Percentiles rank a stretch among this genome's conserved stretches.
phyloP scores from a whole-genome alignment of 2,888 invertebrate species.

The Andrena dorsata region DNA sequence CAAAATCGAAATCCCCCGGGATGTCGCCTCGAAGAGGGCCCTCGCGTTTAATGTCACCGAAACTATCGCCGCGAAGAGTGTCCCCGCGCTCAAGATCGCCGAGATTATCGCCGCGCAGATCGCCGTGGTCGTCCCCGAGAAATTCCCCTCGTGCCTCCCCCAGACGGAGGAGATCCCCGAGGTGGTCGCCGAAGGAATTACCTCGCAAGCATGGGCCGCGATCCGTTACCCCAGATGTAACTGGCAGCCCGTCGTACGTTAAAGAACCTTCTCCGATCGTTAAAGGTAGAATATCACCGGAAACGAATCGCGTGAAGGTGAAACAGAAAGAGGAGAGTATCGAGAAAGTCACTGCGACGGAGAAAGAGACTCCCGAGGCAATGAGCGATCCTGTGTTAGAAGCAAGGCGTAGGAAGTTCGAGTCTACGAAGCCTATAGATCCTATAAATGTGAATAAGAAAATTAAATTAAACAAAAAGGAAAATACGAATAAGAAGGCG shows the following conservation, averaged over 20 bases:
- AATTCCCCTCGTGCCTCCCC: constrained; percentile 77
- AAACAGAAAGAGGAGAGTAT: constrained; percentile 63
- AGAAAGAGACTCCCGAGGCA: constrained; percentile 67
- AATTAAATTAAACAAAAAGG: constrained; percentile 81
- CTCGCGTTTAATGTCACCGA: constrained; percentile 62
- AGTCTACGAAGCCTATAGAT: constrained; percentile 85
- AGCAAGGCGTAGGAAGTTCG: constrained; percentile 86
- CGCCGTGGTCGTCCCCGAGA: constrained; percentile 74
- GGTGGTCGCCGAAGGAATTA: constrained; percentile 77
- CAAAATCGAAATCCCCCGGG: constrained; percentile 73
- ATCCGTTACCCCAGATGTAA: constrained; percentile 72
- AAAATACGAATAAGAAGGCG: constrained; percentile 56
- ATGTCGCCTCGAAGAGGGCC: constrained; percentile 71
- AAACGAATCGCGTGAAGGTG: constrained; percentile 49
- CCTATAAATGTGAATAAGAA: constrained; percentile 86
- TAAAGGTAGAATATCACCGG: constrained; percentile 64
- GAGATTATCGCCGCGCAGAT: constrained; percentile 70
- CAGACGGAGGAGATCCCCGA: constrained; percentile 72
- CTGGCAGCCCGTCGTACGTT: constrained; percentile 47
- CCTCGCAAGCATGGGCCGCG: constrained; percentile 68
- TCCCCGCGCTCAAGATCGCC: constrained; percentile 72
- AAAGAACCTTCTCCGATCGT: constrained; percentile 64
- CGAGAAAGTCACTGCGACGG: constrained; percentile 50
- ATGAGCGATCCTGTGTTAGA: constrained; percentile 85
- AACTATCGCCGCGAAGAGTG: constrained; percentile 60